A percentile compares a stretch with the other conserved stretches of the same genome.
Evolutionary conservation across 2,888 invertebrate species (phyloP).

Genomic region (Cecidostiba fungosa): DNA sequence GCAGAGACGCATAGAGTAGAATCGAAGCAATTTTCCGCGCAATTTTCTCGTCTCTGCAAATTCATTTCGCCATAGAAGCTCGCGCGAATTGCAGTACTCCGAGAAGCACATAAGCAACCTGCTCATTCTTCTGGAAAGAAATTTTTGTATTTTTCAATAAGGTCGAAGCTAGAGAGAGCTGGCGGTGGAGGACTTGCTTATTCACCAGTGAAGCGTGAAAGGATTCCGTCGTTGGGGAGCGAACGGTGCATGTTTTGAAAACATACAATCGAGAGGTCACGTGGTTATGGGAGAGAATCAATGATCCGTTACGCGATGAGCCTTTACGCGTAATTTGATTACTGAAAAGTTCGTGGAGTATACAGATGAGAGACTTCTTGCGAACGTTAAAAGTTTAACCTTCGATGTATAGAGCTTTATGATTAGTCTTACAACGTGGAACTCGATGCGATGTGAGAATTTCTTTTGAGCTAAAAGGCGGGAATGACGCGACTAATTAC

Average conservation of each 20-base stretch:
- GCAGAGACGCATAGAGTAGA: neutral
- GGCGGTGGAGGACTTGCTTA: neutral
- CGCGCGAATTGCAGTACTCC: neutral
- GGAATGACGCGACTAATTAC: neutral
- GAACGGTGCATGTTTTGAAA: neutral
- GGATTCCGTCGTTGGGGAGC: neutral
- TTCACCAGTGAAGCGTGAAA: constrained; percentile 15
- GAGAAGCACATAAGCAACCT: neutral
- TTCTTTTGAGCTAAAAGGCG: neutral
- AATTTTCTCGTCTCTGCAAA: neutral
- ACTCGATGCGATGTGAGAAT: neutral
- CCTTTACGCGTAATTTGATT: no score
- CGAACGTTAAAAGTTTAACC: no score
- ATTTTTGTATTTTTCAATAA: constrained; percentile 22
- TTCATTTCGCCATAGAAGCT: neutral
- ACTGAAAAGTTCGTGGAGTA: no score
- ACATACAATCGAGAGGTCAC: neutral
- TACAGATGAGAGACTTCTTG: no score
- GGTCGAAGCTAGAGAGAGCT: neutral
- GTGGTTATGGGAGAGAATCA: neutral
- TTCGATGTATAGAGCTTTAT: no score
- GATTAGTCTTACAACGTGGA: no score
- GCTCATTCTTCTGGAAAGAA: constrained; percentile 13
- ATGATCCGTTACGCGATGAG: neutral
- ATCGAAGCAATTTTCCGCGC: constrained; percentile 11